Conservation (phyloP, 2,888 invertebrate species). For the Furcula furcula region DNA sequence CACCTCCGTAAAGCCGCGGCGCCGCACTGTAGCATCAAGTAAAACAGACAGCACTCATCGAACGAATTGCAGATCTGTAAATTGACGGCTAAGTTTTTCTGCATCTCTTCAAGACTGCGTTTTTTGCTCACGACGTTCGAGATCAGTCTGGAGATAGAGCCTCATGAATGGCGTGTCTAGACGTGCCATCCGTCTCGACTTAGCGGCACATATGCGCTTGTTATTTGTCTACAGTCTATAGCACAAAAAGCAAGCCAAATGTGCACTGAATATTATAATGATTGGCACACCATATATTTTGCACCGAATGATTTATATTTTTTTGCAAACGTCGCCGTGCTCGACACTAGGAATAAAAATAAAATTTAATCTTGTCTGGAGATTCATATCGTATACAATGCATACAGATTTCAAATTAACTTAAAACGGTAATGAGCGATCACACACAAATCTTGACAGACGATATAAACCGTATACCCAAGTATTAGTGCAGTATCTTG, state of each 20-base stretch:
- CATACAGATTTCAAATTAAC: slow-evolving; percentile 37
- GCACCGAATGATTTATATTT: slow-evolving; percentile 40
- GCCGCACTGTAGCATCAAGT: no score
- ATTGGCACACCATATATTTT: slow-evolving; percentile 44
- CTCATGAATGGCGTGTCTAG: slow-evolving; percentile 62
- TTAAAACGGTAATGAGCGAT: slow-evolving; percentile 35
- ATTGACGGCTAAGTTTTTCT: slow-evolving; percentile 50
- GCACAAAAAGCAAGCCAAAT: slow-evolving; percentile 41
- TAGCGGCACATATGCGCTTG: slow-evolving; percentile 42
- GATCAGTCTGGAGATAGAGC: slow-evolving; percentile 63
- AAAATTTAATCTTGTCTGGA: slow-evolving; percentile 50
- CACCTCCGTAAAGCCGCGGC: no score
- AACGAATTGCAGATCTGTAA: slow-evolving; percentile 44
- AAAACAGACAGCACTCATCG: slow-evolving; percentile 11
- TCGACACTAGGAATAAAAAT: slow-evolving; percentile 50
- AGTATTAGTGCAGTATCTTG: neutral
- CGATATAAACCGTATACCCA: no score
- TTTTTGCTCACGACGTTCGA: slow-evolving; percentile 49
- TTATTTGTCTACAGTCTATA: slow-evolving; percentile 43
- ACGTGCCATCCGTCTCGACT: slow-evolving; percentile 56
- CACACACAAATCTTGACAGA: slow-evolving; percentile 22
- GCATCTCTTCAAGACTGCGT: slow-evolving; percentile 38
- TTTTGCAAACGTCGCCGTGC: slow-evolving; percentile 33
- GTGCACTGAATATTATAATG: slow-evolving; percentile 56
- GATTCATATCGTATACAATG: slow-evolving; percentile 45